Evolutionary conservation across 2,113 vertebrate genomes (phyloP), one percentile per base, ranked within the genome.

Genomic region (Ifrita kowaldi): DNA sequence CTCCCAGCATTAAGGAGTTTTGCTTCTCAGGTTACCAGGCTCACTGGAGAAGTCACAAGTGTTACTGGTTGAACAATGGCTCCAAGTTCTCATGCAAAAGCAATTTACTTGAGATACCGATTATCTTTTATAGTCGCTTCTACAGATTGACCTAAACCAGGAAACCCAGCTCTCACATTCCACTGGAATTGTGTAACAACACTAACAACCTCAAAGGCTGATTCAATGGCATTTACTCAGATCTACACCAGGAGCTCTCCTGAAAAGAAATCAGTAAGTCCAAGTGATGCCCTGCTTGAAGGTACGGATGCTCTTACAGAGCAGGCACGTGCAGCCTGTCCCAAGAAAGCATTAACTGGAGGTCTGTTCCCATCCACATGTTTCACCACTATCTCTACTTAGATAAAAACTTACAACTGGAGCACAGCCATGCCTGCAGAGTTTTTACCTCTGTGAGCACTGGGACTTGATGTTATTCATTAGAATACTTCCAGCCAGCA

Each of bases 171-270:
- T 93, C 95, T 83, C 50, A 57, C 95, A 97, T 97, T 97, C 97
- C 97, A 89, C 80, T 62, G 89, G 92, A 94, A 95, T 97, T 97
- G 94, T 92, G 97, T 97, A 97, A 97, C 77, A 91, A 74, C 93
- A 94, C 46, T 63, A 96, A 89, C 82, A 95, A 91, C 84, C 87
- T 78, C 93, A 7, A 83, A 92, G 91, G 84, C 93, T 84, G 65
- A 84, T 81, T 88, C 82, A n/a, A 77, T 13, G 35, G 89, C 73
- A 65, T 90, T 94, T 55, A 63, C 93, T 92, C 71, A 9, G 39
- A 91, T 69, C 80, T 79, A 10, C 5, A 80, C 52, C 37, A 37
- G 71, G 76, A 62, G 59, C 41, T 59, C 90, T 87, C 32, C 74
- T 32, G 70, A 50, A 68, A 47, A 70, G 55, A 57, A 70, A 64